phyloP scores from a whole-genome alignment of 2,797 vertebrate genomes.

The Pogoniulus pusillus region DNA sequence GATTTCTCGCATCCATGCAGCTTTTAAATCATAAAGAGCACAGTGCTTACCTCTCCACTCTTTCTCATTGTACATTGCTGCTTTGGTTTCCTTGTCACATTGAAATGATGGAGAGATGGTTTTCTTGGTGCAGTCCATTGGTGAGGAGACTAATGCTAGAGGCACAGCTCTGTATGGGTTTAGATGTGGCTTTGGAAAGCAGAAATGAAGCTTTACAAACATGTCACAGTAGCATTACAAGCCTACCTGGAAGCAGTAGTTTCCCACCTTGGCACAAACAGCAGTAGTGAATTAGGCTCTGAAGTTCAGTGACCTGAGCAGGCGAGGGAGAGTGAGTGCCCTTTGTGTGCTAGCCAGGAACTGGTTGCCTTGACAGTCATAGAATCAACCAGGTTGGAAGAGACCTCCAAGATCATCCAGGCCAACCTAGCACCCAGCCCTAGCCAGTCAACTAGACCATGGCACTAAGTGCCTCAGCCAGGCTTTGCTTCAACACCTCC shows the following conservation, averaged over 20 bases:
- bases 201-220: neutral
- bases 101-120: neutral
- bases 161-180: neutral
- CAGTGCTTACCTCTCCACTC: neutral
- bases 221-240: neutral
- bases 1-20: neutral
- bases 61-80: neutral
- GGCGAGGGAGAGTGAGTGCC: accelerated
- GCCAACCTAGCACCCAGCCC: no score
- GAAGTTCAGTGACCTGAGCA: neutral
- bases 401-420: no score
- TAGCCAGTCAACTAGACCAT: no score
- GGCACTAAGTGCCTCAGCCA: no score
- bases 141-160: neutral
- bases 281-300: neutral
- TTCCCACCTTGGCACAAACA: neutral
- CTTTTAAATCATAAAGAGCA: neutral
- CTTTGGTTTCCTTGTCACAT: neutral
- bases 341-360: slow-evolving; percentile 16
- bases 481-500: no score
- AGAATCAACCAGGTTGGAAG: no score
- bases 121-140: neutral
- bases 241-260: neutral
- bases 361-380: neutral
- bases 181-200: neutral